Evolutionary conservation across 30 jellyfish, hydroid and myxozoan genomes (phyloP).

Genomic region (Mastigias papua): DNA sequence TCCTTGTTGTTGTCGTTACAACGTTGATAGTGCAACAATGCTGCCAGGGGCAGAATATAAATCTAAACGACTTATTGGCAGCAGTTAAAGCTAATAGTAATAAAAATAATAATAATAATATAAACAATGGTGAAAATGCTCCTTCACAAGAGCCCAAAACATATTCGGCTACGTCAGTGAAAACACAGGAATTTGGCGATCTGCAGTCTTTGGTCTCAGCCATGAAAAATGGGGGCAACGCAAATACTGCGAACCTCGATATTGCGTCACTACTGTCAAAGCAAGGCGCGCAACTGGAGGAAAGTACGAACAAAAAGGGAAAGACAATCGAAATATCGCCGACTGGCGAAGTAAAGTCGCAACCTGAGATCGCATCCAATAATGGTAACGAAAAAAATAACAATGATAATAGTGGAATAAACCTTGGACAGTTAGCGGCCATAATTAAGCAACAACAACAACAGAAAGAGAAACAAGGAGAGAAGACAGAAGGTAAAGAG

Average conservation of each 20-base stretch:
- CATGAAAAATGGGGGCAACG: slow-evolving; percentile 59
- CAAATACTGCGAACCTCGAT: slow-evolving; percentile 58
- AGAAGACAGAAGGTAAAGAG: not conserved
- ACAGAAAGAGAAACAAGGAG: slow-evolving; percentile 43
- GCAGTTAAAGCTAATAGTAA: slow-evolving; percentile 59
- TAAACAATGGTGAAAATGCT: slow-evolving; percentile 66
- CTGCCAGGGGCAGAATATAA: slow-evolving; percentile 48
- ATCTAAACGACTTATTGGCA: slow-evolving; percentile 57
- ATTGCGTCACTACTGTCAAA: slow-evolving; percentile 34
- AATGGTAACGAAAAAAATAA: slow-evolving; percentile 8
- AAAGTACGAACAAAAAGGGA: slow-evolving; percentile 8
- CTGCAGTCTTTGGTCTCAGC: slow-evolving; percentile 62
- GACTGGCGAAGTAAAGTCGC: slow-evolving; percentile 12
- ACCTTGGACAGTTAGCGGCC: slow-evolving; percentile 29
- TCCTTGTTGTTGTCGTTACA: slow-evolving; percentile 10
- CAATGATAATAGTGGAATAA: slow-evolving; percentile 16
- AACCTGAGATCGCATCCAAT: not conserved
- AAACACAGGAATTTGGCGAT: slow-evolving; percentile 77
- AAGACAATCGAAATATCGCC: slow-evolving; percentile 64
- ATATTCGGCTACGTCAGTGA: slow-evolving; percentile 70
- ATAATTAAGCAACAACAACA: slow-evolving; percentile 28
- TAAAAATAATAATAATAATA: slow-evolving; percentile 37
- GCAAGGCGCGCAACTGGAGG: slow-evolving; percentile 25
- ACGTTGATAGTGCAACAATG: slow-evolving; percentile 12
- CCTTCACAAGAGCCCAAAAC: slow-evolving; percentile 19